Conservation (phyloP, 2,113 vertebrate species). For the Callipepla californica region DNA sequence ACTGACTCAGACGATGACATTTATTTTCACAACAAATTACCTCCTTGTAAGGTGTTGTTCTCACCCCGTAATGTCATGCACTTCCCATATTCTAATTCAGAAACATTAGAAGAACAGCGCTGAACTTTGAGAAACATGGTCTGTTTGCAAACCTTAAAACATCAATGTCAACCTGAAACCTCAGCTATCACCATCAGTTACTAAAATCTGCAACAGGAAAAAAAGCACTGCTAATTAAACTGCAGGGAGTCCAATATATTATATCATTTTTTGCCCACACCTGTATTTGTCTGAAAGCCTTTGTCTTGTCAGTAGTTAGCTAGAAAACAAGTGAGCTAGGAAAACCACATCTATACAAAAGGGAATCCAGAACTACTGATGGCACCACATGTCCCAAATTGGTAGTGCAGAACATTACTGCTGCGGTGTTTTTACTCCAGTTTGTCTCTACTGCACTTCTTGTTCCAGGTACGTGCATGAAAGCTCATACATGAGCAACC, state of each 20-base stretch:
- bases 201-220: background rate
- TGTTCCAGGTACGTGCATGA: background rate
- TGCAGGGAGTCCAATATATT: background rate
- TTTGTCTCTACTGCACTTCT: background rate
- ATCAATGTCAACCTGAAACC: background rate
- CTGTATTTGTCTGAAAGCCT: background rate
- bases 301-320: background rate
- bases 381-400: background rate
- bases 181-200: background rate
- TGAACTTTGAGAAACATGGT: background rate
- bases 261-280: background rate
- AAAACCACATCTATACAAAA: background rate
- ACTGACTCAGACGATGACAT: background rate
- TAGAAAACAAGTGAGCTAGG: background rate
- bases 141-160: background rate
- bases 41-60: background rate
- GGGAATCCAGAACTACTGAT: background rate
- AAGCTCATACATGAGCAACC: background rate
- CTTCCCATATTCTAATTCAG: background rate
- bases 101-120: background rate
- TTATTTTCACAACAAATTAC: slow-evolving; percentile 5
- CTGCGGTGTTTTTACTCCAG: background rate
- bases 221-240: background rate
- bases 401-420: background rate
- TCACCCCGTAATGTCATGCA: background rate